Evolutionary conservation across 2,888 invertebrate species (phyloP), one percentile per base, ranked within the genome.

Genomic region (Thymelicus lineola): DNA sequence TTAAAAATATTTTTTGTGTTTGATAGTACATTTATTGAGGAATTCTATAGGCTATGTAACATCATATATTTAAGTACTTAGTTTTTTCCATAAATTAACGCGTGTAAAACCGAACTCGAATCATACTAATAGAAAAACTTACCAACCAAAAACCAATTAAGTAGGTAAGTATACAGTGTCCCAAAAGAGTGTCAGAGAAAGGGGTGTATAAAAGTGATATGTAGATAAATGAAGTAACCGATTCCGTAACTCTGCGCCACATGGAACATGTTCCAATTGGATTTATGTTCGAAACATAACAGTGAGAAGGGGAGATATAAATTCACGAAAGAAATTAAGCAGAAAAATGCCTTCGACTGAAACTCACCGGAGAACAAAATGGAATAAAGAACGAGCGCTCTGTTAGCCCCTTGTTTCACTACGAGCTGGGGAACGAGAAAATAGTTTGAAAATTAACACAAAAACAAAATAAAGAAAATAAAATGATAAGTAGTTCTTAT

Each of bases 311-410:
- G 69, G 70, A 72, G 69, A 74, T 72, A 75, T 77, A 72, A 75
- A 75, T 74, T 75, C 72, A 38, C 53, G 59, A 73, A 72, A 69
- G 73, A 77, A 77, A 77, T 77, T 77, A 77, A 76, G 74, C 75
- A 76, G 76, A 78, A 79, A 79, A 79, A 75, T 73, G 72, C 74
- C 71, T 75, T 75, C 77, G 74, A 50, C 76, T 74, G 74, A 74
- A 77, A 76, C 75, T 71, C 74, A 67, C 71, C 58, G 63, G 71
- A 64, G 74, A 75, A 77, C 76, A 77, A 76, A 79, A 79, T 74
- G 75, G 75, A 76, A 81, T 79, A 79, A 77, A 75, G 73, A 75
- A 76, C 71, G 74, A 73, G 73, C 58, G 28, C 75, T 73, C 75
- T 75, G 75, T 77, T 76, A 76, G 74, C 75, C 59, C 42, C 65